phyloP scores from a whole-genome alignment of 1,140 invertebrate species.

The Temnothorax nylanderi region DNA sequence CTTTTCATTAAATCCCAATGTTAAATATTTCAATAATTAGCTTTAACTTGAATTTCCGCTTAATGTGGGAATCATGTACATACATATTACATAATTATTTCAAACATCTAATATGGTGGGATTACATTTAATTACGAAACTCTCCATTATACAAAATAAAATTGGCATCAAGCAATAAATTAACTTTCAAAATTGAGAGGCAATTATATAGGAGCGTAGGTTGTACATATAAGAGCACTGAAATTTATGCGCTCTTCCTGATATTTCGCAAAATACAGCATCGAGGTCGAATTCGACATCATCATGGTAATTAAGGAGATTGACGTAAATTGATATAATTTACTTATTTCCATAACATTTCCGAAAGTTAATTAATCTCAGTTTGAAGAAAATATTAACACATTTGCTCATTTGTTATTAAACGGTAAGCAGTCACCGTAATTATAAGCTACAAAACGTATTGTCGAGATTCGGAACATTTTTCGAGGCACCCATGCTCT shows the following conservation, averaged over 20 bases:
- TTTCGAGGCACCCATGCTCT: background rate
- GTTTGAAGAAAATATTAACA: background rate
- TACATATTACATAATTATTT: background rate
- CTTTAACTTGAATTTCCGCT: conserved; percentile 5
- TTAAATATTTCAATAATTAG: background rate
- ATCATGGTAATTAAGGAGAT: background rate
- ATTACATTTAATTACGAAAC: conserved; percentile 10
- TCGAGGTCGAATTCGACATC: background rate
- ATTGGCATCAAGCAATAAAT: conserved; percentile 29
- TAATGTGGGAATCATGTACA: background rate
- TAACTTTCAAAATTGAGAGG: conserved; percentile 31
- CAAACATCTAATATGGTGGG: background rate
- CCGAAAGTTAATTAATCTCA: conserved; percentile 7
- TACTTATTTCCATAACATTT: background rate
- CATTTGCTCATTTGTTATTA: background rate
- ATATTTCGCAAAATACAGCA: conserved; percentile 24
- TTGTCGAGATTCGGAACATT: background rate
- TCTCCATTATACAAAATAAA: conserved; percentile 23
- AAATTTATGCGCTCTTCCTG: background rate
- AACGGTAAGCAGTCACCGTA: background rate
- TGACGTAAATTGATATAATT: background rate
- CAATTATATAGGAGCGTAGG: background rate
- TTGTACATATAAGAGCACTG: background rate
- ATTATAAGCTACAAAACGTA: conserved; percentile 6
- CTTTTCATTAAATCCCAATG: background rate